A percentile compares a stretch with the other conserved stretches of the same genome.
Conservation (phyloP, 2,888 invertebrate genomes). For the Pollenia griseotomentosa region DNA sequence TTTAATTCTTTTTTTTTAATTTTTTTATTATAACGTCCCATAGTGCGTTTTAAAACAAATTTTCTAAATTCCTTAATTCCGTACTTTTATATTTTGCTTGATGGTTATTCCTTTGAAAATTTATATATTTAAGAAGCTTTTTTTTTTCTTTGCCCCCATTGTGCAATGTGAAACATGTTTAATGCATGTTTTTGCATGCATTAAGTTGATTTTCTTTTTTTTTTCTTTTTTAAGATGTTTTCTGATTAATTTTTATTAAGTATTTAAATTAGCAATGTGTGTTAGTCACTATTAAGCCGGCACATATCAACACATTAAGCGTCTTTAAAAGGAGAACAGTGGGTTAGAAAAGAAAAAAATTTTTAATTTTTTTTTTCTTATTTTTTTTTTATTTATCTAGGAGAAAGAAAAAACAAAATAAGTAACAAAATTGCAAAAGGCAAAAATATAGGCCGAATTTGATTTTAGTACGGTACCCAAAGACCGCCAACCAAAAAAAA, state of each 20-base stretch:
- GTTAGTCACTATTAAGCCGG: slow-evolving; percentile 28
- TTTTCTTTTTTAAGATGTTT: not conserved
- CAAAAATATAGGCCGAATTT: no score
- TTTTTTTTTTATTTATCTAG: no score
- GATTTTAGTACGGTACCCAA: no score
- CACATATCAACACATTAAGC: not conserved
- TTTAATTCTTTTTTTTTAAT: no score
- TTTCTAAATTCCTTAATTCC: no score
- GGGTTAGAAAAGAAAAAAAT: not conserved
- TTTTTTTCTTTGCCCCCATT: not conserved
- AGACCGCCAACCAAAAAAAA: no score
- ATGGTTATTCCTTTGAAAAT: no score
- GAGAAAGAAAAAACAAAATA: not conserved
- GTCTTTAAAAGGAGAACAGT: slow-evolving; percentile 4
- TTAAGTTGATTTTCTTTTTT: not conserved
- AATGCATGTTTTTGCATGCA: not conserved
- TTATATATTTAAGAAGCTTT: not conserved
- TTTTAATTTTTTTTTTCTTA: not conserved
- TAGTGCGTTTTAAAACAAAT: not conserved
- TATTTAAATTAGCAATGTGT: slow-evolving; percentile 30
- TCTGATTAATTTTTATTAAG: slow-evolving; percentile 20
- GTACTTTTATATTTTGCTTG: no score
- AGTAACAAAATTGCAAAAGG: not conserved
- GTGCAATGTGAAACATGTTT: not conserved
- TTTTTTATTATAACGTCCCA: not conserved